Evolutionary conservation across 2,888 invertebrate genomes (phyloP).

Genomic region (Macroteleia sp.): DNA sequence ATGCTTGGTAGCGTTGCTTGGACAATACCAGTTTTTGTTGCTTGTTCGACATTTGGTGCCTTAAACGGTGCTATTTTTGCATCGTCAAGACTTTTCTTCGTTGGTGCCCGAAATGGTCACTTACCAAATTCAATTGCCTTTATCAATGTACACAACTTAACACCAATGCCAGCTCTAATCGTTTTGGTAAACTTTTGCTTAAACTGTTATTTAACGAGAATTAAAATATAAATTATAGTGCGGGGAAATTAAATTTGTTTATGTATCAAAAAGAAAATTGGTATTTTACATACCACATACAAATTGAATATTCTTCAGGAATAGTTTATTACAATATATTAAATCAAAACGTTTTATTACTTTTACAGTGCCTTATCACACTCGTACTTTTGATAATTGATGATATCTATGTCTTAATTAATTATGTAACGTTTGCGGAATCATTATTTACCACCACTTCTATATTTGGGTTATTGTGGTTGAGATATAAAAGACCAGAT

Average conservation of each 20-base stretch:
- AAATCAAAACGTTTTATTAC: neutral
- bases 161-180: slow-evolving; percentile 93
- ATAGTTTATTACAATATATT: neutral
- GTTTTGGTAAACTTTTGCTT: slow-evolving; percentile 96
- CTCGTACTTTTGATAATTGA: slow-evolving; percentile 91
- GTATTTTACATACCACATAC: too few species aligned
- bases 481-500: slow-evolving; percentile 91
- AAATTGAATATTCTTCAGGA: too few species aligned
- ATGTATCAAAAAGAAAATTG: too few species aligned
- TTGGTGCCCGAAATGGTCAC: slow-evolving; percentile 95
- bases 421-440: slow-evolving; percentile 96
- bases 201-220: too few species aligned
- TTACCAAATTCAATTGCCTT: slow-evolving; percentile 93
- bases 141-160: slow-evolving; percentile 91
- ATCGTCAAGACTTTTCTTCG: slow-evolving; percentile 94
- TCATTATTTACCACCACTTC: slow-evolving; percentile 94
- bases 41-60: slow-evolving; percentile 97
- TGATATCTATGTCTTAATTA: slow-evolving; percentile 94
- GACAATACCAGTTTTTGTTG: slow-evolving; percentile 98
- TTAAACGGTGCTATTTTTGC: slow-evolving; percentile 98
- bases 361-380: slow-evolving; percentile 91
- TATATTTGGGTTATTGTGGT: slow-evolving; percentile 93
- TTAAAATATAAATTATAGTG: too few species aligned
- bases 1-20: slow-evolving; percentile 94
- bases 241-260: too few species aligned